Base-by-base conservation (phyloP, 2,888 invertebrate species). In the Cephus rjabovi region DNA sequence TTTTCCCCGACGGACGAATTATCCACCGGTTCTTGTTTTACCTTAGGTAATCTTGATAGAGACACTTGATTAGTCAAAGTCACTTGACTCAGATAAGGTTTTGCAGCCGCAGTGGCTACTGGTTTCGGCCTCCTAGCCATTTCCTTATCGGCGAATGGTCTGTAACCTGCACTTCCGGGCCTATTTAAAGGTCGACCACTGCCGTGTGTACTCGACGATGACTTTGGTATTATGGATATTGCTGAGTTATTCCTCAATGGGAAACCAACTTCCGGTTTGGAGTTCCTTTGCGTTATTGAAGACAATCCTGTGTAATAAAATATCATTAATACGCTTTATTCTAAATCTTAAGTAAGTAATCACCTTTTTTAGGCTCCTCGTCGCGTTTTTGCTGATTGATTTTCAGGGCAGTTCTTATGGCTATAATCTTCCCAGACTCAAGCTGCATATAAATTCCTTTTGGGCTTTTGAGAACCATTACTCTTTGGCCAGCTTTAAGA, bases 391-490 rank as follows among this genome's bases (percentile, higher is more conserved):
- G 93, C 91, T 87, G 94, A 81, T 91, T 94, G 9, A 95, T 93
- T 91, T 96, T 96, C 82, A 95, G 94, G 0, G 96, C 95, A 0
- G 96, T 96, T 88, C 96, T 95, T 85, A 98, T 98, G 34, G 98
- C 98, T 83, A 98, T 98, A 80, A 98, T 97, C 92, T 98, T 98
- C 37, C 98, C 98, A 85, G 97, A 97, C 89, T 97, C 97, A 73
- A 98, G 92, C 87, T 98, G 97, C 95, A 99, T 97, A 92, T 98
- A 98, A 83, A 98, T 98, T 74, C 98, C 98, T 92, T 98, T 98
- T 0, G 97, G 96, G 11, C 98, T 98, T 91, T 98, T 98, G 69
- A 99, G 93, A 6, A 99, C 97, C 94, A 98, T 96, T 0, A 99
- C 98, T 85, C 97, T 95, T 90, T 98, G 98, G 0, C 98, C 98